A percentile compares a stretch with the other conserved stretches of the same genome.
Evolutionary conservation across 2,797 vertebrate genomes (phyloP).

Genomic region (Etheostoma nigrum): DNA sequence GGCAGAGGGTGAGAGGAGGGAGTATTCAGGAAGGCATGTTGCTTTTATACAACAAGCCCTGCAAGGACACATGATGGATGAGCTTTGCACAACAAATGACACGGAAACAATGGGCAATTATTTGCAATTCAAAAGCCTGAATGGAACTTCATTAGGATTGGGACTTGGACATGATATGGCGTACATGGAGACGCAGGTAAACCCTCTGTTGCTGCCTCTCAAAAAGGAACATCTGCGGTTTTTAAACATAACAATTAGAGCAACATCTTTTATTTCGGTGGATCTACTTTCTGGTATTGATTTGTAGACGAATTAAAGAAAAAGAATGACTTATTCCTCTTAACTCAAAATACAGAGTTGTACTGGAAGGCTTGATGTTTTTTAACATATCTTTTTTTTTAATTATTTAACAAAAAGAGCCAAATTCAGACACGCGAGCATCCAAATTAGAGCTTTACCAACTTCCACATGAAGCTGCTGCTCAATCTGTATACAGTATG

Average conservation of each 20-base stretch:
- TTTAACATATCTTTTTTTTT: too few relatives aligned
- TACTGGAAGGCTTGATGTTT: too few relatives aligned
- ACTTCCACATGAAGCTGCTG: too few relatives aligned
- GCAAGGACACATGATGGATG: constrained; percentile 43
- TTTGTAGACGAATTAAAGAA: not conserved
- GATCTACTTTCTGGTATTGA: too few relatives aligned
- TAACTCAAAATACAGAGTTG: not conserved
- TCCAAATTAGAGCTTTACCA: too few relatives aligned
- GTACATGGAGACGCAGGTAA: constrained; percentile 6
- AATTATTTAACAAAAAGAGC: too few relatives aligned
- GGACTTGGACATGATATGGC: constrained; percentile 22
- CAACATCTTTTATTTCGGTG: not conserved
- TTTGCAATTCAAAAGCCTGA: constrained; percentile 71
- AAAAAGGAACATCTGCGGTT: not conserved
- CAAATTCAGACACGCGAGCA: too few relatives aligned
- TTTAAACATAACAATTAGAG: not conserved
- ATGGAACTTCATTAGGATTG: constrained; percentile 33
- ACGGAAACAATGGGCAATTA: constrained; percentile 60
- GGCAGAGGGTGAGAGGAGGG: not conserved
- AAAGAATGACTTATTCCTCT: not conserved
- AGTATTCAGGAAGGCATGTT: constrained; percentile 9
- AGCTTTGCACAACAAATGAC: constrained; percentile 63
- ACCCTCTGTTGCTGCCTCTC: not conserved
- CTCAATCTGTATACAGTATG: too few relatives aligned
- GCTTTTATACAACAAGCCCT: constrained; percentile 24